phyloP scores from a whole-genome alignment of 2,888 invertebrate genomes.

The Torymus tubicola region DNA sequence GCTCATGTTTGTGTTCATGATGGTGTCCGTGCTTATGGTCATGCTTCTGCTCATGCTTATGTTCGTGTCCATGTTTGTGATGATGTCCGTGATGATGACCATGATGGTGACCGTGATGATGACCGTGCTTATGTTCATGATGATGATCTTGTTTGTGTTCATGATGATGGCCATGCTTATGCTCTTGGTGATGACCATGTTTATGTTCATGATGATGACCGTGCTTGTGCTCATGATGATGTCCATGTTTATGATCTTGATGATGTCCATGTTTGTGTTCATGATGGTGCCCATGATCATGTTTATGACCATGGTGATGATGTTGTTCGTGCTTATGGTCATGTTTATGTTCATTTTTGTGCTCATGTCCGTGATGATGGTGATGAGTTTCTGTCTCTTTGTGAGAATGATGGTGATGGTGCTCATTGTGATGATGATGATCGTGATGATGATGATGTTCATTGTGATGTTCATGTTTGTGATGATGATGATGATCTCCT shows the following conservation, averaged over 20 bases:
- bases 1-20: slow-evolving; percentile 34
- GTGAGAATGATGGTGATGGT: slow-evolving; percentile 49
- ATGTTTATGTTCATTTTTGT: slow-evolving; percentile 48
- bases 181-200: slow-evolving; percentile 27
- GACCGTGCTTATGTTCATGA: slow-evolving; percentile 34
- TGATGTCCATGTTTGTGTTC: slow-evolving; percentile 37
- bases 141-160: slow-evolving; percentile 40
- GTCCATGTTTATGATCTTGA: slow-evolving; percentile 26
- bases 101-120: slow-evolving; percentile 18
- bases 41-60: slow-evolving; percentile 43
- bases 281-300: slow-evolving; percentile 20
- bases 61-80: slow-evolving; percentile 35
- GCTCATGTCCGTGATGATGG: slow-evolving; percentile 48
- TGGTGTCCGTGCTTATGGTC: slow-evolving; percentile 31
- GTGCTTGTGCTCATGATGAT: slow-evolving; percentile 27
- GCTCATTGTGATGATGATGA: slow-evolving; percentile 48
- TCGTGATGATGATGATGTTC: slow-evolving; percentile 53
- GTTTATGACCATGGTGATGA: slow-evolving; percentile 30
- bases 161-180: slow-evolving; percentile 41
- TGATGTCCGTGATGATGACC: slow-evolving; percentile 34
- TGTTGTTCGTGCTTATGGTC: slow-evolving; percentile 36
- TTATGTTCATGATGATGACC: slow-evolving; percentile 35
- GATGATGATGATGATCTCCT: slow-evolving; percentile 51
- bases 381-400: slow-evolving; percentile 50
- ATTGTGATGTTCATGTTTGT: slow-evolving; percentile 43